These are phyloP conservation scores for Polydrusus pterygomalis DNA, from an alignment of 2,888 invertebrate species.

Conservation along the genomic window DNA sequence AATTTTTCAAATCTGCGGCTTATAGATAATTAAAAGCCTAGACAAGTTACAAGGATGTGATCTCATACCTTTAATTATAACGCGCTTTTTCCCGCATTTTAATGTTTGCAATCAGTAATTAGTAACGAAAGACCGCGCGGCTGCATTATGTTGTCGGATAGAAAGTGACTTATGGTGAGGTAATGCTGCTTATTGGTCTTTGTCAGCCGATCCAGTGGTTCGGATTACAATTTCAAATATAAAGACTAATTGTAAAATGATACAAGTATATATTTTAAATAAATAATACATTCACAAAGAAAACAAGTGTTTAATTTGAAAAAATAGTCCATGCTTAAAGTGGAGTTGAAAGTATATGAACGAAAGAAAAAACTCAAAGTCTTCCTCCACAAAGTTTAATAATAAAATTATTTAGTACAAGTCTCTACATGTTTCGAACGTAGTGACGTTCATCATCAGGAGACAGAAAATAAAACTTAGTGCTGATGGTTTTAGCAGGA, in stretches of 20 bases:
- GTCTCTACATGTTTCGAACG: too few relatives aligned
- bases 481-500: too few relatives aligned
- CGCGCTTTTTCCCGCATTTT: slow-evolving; percentile 35
- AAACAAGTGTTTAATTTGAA: too few relatives aligned
- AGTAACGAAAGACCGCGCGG: slow-evolving; percentile 36
- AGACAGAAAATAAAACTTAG: too few relatives aligned
- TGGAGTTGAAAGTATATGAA: too few relatives aligned
- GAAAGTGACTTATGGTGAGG: slow-evolving; percentile 40
- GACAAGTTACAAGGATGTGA: slow-evolving; percentile 36
- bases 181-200: slow-evolving; percentile 28
- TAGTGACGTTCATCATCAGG: too few relatives aligned
- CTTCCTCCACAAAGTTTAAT: too few relatives aligned
- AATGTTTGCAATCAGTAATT: slow-evolving; percentile 41
- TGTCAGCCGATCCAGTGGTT: slow-evolving; percentile 13
- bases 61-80: slow-evolving; percentile 41
- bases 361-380: too few relatives aligned
- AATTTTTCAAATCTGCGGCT: slow-evolving; percentile 34
- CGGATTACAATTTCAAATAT: neutral
- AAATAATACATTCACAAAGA: too few relatives aligned
- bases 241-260: neutral
- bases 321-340: too few relatives aligned
- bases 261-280: too few relatives aligned
- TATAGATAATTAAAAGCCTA: slow-evolving; percentile 33
- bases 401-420: too few relatives aligned
- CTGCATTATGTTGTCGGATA: slow-evolving; percentile 30